Conservation (phyloP, 2,113 vertebrate genomes). For the Alaudala cheleensis region DNA sequence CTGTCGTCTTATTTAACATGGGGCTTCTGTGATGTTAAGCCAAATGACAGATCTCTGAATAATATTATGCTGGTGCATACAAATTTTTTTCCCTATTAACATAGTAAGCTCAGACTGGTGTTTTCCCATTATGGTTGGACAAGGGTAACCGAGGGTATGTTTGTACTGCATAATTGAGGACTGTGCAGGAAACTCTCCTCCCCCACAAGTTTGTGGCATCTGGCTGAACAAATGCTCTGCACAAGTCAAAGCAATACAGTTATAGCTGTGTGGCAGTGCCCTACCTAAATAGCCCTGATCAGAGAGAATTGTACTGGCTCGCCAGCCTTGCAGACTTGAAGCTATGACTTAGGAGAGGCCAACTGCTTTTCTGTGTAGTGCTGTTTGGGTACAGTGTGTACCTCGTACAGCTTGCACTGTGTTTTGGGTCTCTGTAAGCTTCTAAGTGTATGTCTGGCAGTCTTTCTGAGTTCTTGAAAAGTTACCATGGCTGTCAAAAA, state of each 20-base stretch:
- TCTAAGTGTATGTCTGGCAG: not conserved
- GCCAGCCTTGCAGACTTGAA: not conserved
- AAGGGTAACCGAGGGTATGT: conserved; percentile 4
- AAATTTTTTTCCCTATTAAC: not conserved
- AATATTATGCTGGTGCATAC: not conserved
- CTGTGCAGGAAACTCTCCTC: conserved; percentile 18
- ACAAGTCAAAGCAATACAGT: not conserved
- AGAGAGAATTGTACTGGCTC: not conserved
- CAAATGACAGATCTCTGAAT: not conserved
- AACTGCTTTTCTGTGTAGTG: not conserved
- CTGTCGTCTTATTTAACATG: not conserved
- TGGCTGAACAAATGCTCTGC: not conserved
- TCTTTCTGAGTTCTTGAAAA: not conserved
- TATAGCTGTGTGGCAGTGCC: not conserved
- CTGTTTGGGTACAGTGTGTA: not conserved
- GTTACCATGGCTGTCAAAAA: not conserved
- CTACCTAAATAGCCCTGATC: not conserved
- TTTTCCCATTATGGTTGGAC: not conserved
- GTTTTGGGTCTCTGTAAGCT: not conserved
- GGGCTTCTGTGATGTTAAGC: not conserved
- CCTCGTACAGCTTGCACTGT: rapidly evolving
- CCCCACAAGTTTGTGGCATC: not conserved
- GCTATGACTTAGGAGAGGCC: not conserved
- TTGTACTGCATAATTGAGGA: conserved; percentile 18
- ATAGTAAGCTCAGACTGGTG: rapidly evolving